Conservation (phyloP, 2,888 invertebrate species). For the Noctua pronuba region DNA sequence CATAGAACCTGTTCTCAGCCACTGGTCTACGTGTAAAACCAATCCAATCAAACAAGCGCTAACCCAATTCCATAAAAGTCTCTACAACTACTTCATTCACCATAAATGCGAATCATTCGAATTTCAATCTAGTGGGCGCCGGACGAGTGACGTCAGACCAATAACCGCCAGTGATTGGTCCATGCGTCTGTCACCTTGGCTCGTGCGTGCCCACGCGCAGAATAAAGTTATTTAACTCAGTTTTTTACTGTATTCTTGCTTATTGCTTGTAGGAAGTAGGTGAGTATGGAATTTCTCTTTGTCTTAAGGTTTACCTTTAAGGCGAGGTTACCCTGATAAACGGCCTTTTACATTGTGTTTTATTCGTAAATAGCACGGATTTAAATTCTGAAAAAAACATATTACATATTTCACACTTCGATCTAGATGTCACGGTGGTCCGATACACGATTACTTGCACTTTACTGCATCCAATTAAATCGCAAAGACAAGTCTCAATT, state of each 20-base stretch:
- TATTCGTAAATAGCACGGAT: too few species aligned
- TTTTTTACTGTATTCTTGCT: slow-evolving; percentile 59
- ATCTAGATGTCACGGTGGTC: too few species aligned
- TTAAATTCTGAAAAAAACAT: too few species aligned
- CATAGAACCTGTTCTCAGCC: background rate
- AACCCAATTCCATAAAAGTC: slow-evolving; percentile 54
- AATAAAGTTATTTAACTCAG: slow-evolving; percentile 56
- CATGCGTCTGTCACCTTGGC: slow-evolving; percentile 64
- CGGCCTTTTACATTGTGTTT: too few species aligned
- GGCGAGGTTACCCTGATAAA: too few species aligned
- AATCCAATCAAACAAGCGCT: slow-evolving; percentile 36
- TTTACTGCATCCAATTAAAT: too few species aligned
- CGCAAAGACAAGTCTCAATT: too few species aligned
- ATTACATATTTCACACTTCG: too few species aligned
- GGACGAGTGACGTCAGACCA: slow-evolving; percentile 64
- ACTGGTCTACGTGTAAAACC: slow-evolving; percentile 20
- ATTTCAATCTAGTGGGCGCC: slow-evolving; percentile 65
- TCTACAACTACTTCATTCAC: slow-evolving; percentile 61
- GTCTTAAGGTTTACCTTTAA: slow-evolving; percentile 42
- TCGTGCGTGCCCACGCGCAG: slow-evolving; percentile 68
- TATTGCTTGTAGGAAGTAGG: slow-evolving; percentile 59
- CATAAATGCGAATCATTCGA: slow-evolving; percentile 62
- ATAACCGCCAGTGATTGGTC: slow-evolving; percentile 59
- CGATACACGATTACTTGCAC: too few species aligned
- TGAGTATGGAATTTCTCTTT: slow-evolving; percentile 59